Evolutionary conservation across 1,140 invertebrate genomes (phyloP).

Genomic region (Holotrichia oblita): DNA sequence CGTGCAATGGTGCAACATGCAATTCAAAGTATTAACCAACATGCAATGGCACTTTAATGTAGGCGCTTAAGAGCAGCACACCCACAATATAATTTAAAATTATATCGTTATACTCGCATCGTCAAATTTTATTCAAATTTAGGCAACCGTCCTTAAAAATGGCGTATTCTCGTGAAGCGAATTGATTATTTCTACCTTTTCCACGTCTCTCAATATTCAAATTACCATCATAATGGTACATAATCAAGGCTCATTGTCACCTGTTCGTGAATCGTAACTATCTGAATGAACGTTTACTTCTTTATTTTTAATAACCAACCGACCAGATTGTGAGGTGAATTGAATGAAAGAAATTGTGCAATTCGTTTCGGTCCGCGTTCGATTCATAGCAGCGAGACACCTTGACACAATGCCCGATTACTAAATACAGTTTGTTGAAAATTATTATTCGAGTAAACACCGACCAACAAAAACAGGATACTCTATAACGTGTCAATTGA

Average conservation of each 20-base stretch:
- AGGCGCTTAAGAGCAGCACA: too few relatives aligned
- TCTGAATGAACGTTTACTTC: background rate
- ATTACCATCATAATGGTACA: background rate
- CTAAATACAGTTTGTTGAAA: background rate
- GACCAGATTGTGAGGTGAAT: slow-evolving; percentile 6
- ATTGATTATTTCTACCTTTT: background rate
- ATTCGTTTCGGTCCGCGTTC: background rate
- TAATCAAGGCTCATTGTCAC: background rate
- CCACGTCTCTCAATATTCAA: background rate
- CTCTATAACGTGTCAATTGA: too few relatives aligned
- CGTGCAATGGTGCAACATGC: too few relatives aligned
- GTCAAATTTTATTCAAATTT: too few relatives aligned
- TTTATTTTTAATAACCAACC: background rate
- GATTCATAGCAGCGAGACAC: background rate
- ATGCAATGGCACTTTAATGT: too few relatives aligned
- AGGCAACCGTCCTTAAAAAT: too few relatives aligned
- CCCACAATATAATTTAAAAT: too few relatives aligned
- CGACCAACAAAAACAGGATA: background rate
- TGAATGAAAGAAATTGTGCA: slow-evolving; percentile 12
- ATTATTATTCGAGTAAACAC: background rate
- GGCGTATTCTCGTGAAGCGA: background rate
- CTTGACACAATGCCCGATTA: slow-evolving; percentile 16
- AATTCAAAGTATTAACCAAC: too few relatives aligned
- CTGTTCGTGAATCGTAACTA: background rate
- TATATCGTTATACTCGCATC: too few relatives aligned